Base-by-base conservation (phyloP, 1,140 invertebrate genomes). In the Drosophila watanabei region DNA sequence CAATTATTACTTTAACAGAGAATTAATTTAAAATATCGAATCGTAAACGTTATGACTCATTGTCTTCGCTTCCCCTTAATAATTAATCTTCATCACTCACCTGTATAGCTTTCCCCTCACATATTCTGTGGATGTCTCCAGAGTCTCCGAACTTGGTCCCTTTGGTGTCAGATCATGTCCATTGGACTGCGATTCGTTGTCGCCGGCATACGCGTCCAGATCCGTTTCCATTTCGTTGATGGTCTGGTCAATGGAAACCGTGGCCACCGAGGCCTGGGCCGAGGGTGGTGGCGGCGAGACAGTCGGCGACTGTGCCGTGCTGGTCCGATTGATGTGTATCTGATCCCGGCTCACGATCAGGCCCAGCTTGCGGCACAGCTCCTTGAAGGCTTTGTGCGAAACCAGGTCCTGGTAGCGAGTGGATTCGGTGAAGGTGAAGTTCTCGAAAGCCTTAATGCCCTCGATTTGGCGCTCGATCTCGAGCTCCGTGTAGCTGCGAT, bases 391-490 rank as follows among this genome's bases (percentile, higher is more conserved):
- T 4, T 81, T 61, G 58, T 85, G 78, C 10, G 49, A 32, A 16
- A 57, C 75, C 37, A 78, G 20, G 10, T 78, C 75, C 58, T 61
- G 57, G 33, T 49, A 70, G 37, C 32, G 39, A 7, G 58, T 62
- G 18, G 63, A 49, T n/a, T 78, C 75, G 2, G 63, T 78, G n/a
- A 78, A 58, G 9, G 37, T 43, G 10, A 78, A 78, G 32, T 78
- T 78, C 20, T 78, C 75, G 14, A 78, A 75, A 14, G 70, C 58
- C 43, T 90, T 90, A 0, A 90, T 90, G 18, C 76, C 68, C 30
- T 90, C 82, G 41, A 90, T 90, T 43, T 90, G 86, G 2, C 63
- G 63, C 33, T 82, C 86, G 18, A 90, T 90, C 45, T 90, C 86
- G 39, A 80, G 37, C 48, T 90, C 86, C 8, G 79, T 86, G 45